These are phyloP conservation scores for Cotesia typhae DNA, from an alignment of 1,140 invertebrate species.

Conservation along the genomic window DNA sequence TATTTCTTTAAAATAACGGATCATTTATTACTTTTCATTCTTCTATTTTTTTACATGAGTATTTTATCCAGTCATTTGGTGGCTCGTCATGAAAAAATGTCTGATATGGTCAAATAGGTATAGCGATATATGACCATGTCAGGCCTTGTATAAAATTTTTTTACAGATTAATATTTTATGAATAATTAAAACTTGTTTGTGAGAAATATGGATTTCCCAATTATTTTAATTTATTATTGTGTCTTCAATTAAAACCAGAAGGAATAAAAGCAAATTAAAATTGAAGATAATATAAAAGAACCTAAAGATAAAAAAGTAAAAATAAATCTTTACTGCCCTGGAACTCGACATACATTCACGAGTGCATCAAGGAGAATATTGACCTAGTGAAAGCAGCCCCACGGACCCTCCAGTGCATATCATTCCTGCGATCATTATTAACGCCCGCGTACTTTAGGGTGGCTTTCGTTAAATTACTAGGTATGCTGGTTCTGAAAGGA, in stretches of 20 bases:
- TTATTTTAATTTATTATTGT: too few relatives aligned
- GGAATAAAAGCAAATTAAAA: too few relatives aligned
- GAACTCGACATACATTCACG: conserved; percentile 30
- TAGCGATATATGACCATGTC: too few relatives aligned
- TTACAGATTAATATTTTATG: too few relatives aligned
- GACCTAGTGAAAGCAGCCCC: conserved; percentile 47
- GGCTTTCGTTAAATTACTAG: conserved; percentile 16
- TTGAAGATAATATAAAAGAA: too few relatives aligned
- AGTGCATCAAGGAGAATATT: conserved; percentile 48
- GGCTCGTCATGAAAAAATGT: conserved; percentile 13
- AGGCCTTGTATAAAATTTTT: too few relatives aligned
- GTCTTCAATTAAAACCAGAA: too few relatives aligned
- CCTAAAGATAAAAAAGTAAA: too few relatives aligned
- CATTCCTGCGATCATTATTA: conserved; percentile 58
- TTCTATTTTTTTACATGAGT: conserved; percentile 13
- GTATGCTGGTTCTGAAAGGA: conserved; percentile 22
- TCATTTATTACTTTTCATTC: not conserved
- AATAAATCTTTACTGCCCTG: too few relatives aligned
- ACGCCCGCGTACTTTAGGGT: conserved; percentile 45
- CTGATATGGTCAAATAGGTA: too few relatives aligned
- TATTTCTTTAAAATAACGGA: conserved; percentile 20
- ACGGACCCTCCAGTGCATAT: conserved; percentile 45
- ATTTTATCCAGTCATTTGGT: conserved; percentile 17
- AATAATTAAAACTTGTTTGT: too few relatives aligned
- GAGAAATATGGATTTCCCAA: too few relatives aligned